Evolutionary conservation across 1,140 invertebrate genomes (phyloP).

Genomic region (Cotesia chilonis): DNA sequence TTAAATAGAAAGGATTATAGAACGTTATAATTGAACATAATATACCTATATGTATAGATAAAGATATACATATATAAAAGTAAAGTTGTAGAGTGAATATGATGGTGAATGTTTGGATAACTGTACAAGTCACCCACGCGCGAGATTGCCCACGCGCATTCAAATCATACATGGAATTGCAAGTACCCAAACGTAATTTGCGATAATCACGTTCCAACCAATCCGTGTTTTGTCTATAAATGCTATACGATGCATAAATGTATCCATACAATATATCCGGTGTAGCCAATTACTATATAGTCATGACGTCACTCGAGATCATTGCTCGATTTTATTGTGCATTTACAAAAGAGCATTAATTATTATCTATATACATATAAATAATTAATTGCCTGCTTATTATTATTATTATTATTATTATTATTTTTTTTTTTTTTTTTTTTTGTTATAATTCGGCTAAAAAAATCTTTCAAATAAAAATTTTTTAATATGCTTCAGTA

Average conservation of each 20-base stretch:
- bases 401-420: too few relatives aligned
- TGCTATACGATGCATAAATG: slow-evolving; percentile 20
- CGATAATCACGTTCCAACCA: slow-evolving; percentile 39
- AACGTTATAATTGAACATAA: slow-evolving; percentile 12
- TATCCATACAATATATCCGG: slow-evolving; percentile 26
- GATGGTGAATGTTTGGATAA: slow-evolving; percentile 22
- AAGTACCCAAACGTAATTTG: slow-evolving; percentile 41
- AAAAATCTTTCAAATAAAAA: too few relatives aligned
- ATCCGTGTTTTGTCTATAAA: slow-evolving; percentile 34
- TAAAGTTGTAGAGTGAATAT: slow-evolving; percentile 12
- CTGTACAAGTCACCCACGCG: slow-evolving; percentile 23
- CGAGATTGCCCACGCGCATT: slow-evolving; percentile 30
- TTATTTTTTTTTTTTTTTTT: too few relatives aligned
- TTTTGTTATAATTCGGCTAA: too few relatives aligned
- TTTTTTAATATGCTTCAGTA: too few relatives aligned
- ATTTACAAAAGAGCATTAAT: too few relatives aligned
- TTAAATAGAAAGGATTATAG: slow-evolving; percentile 14
- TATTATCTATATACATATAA: too few relatives aligned
- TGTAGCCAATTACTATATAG: slow-evolving; percentile 34
- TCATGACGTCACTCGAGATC: slow-evolving; percentile 23
- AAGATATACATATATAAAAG: not conserved
- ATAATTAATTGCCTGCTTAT: too few relatives aligned
- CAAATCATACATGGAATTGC: slow-evolving; percentile 33
- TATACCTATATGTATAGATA: too few relatives aligned
- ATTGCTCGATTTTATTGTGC: not conserved